Evolutionary conservation across 37 sponge, comb jelly and placozoan genomes (phyloP).

Genomic region (Cliona cf. orientalis): DNA sequence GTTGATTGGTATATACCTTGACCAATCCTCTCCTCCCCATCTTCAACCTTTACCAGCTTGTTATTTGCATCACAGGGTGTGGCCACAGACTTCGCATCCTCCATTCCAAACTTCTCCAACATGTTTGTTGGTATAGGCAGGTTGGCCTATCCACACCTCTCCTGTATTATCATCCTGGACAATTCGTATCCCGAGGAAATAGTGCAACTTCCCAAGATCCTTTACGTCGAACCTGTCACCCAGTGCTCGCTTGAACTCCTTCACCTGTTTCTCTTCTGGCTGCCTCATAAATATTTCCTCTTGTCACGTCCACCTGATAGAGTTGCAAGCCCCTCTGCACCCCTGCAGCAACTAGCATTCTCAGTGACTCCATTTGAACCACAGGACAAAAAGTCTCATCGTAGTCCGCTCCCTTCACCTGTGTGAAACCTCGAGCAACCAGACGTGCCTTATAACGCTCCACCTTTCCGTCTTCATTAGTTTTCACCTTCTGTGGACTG

Average conservation of each 20-base stretch:
- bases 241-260: slow-evolving; percentile 44
- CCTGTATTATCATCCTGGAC: too few relatives aligned
- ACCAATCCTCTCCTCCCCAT: slow-evolving; percentile 6
- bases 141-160: too few relatives aligned
- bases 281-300: slow-evolving; percentile 59
- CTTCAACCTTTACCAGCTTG: slow-evolving; percentile 41
- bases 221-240: too few relatives aligned
- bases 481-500: slow-evolving; percentile 38
- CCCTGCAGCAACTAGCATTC: slow-evolving; percentile 39
- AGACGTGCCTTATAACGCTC: slow-evolving; percentile 44
- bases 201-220: too few relatives aligned
- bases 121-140: slow-evolving; percentile 40
- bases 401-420: slow-evolving; percentile 56
- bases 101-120: slow-evolving; percentile 57
- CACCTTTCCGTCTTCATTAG: slow-evolving; percentile 60
- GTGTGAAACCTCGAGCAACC: slow-evolving; percentile 63
- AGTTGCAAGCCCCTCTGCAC: slow-evolving; percentile 45
- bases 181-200: too few relatives aligned
- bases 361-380: slow-evolving; percentile 52
- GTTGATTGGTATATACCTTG: slow-evolving; percentile 43
- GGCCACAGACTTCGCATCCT: slow-evolving; percentile 37
- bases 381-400: slow-evolving; percentile 71
- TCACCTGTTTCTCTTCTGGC: slow-evolving; percentile 32
- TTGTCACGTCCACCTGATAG: slow-evolving; percentile 59
- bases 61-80: too few relatives aligned